These are phyloP conservation scores for Pachyuromys duprasi DNA, from an alignment of 2,797 vertebrate species.

Conservation along the genomic window DNA sequence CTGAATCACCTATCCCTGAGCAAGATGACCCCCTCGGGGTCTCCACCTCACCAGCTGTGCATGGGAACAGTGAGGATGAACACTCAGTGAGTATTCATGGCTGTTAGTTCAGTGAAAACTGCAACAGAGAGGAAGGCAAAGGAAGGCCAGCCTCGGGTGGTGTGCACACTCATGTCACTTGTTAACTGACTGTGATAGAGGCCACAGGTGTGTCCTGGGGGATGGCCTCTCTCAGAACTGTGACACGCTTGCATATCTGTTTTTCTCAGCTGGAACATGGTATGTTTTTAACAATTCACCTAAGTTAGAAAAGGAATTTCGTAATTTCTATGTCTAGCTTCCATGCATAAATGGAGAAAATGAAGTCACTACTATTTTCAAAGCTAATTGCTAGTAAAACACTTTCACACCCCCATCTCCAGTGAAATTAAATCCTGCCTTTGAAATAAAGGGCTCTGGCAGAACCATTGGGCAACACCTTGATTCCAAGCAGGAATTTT, in stretches of 20 bases:
- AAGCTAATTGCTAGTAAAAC: constrained; percentile 80
- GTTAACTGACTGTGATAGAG: no score
- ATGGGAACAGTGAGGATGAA: neutral
- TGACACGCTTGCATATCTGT: neutral
- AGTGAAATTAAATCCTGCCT: constrained; percentile 79
- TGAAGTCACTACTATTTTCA: constrained; percentile 71
- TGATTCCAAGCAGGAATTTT: constrained; percentile 69
- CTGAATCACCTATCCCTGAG: neutral
- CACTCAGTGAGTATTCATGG: neutral
- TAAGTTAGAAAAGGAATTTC: neutral
- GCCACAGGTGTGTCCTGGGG: neutral
- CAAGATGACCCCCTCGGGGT: neutral
- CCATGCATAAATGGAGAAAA: constrained; percentile 64
- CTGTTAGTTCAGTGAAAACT: neutral
- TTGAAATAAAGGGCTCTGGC: constrained; percentile 76
- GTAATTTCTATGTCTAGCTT: constrained; percentile 54
- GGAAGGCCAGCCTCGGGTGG: neutral
- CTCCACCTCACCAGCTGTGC: constrained; percentile 13
- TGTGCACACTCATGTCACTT: neutral
- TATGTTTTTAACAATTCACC: neutral
- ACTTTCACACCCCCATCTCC: constrained; percentile 81
- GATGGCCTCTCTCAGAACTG: neutral
- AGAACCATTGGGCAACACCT: constrained; percentile 73
- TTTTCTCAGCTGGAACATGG: neutral
- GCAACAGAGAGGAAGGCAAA: neutral